Percentiles rank a stretch among this genome's conserved stretches.
Evolutionary conservation across 92 coral and sea anemone genomes (phyloP).

Genomic region (Epizoanthus illoricatus): DNA sequence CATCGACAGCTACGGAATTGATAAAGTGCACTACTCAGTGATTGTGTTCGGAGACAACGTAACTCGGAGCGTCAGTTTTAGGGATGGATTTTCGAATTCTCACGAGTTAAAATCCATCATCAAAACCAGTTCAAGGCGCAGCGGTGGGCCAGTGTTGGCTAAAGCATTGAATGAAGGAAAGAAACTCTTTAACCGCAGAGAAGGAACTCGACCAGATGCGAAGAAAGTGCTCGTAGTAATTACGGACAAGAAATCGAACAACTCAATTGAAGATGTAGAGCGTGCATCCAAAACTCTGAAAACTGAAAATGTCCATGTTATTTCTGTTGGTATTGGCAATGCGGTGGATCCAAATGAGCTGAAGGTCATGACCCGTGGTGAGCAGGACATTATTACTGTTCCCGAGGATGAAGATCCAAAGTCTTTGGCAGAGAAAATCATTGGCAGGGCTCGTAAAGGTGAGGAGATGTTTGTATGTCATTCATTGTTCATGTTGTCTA

Average conservation of each 20-base stretch:
- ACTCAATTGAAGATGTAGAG: slow-evolving; percentile 43
- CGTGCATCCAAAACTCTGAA: slow-evolving; percentile 37
- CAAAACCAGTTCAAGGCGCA: slow-evolving; percentile 47
- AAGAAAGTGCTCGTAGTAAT: slow-evolving; percentile 61
- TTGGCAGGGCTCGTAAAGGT: slow-evolving; percentile 30
- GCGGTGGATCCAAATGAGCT: slow-evolving; percentile 48
- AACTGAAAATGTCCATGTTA: slow-evolving; percentile 44
- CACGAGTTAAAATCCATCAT: slow-evolving; percentile 39
- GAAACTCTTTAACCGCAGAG: slow-evolving; percentile 64
- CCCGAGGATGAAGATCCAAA: slow-evolving; percentile 5
- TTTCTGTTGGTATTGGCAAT: slow-evolving; percentile 48
- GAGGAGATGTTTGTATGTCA: background rate
- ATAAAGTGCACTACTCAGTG: slow-evolving; percentile 60
- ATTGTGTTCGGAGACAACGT: slow-evolving; percentile 69
- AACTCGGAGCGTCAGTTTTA: slow-evolving; percentile 49
- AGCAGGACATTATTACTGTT: slow-evolving; percentile 36
- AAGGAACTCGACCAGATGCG: slow-evolving; percentile 55
- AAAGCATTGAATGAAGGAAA: slow-evolving; percentile 69
- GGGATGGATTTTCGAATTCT: slow-evolving; percentile 20
- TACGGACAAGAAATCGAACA: slow-evolving; percentile 64
- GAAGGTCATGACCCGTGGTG: slow-evolving; percentile 21
- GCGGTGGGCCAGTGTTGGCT: slow-evolving; percentile 64
- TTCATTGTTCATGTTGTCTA: too few species aligned
- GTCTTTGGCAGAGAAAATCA: slow-evolving; percentile 9
- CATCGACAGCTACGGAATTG: slow-evolving; percentile 70